Evolutionary conservation across 2,113 vertebrate species (phyloP), one percentile per base, ranked within the genome.

Genomic region (Tautogolabrus adspersus): DNA sequence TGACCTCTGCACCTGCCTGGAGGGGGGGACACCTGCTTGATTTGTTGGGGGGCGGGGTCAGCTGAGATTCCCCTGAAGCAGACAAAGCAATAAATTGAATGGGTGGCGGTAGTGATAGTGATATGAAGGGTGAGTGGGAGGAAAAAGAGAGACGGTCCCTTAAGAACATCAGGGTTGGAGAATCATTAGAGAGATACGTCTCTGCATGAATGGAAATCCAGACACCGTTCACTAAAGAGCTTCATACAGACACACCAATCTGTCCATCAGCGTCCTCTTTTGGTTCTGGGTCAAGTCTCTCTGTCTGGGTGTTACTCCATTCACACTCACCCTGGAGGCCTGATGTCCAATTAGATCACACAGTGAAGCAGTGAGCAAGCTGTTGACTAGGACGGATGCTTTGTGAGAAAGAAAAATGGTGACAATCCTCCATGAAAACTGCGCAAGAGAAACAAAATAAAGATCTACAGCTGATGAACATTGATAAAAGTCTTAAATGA

Each of bases 271-370:
- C 3, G 8, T 44, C 46, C 16, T 52, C 67, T 46, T 70, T 60
- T 58, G 38, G 83, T 79, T 83, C 52, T 64, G 65, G 88, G 74
- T 84, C 79, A 85, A 5, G 54, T 71, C 77, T 10, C 70, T 11
- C 68, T 79, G 69, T 81, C 84, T 89, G 55, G 60, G 62, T 79
- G 66, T 40, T 73, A 67, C 56, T 70, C 47, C 13, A 72, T 60
- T 76, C 71, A 55, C 74, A 64, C 55, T 80, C 65, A 72, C 72
- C 84, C 84, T 61, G 58, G 71, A 88, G 75, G 76, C 79, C 62
- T 46, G 52, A 64, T 74, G 80, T 87, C 90, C 85, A 90, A 82
- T 89, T 90, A 85, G 78, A 87, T 89, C 79, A 84, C 5, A 62
- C 18, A 68, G 60, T 18, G 42, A 44, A 54, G 69, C 65, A 63